Conservation (phyloP, 2,888 invertebrate species). For the Oeneis ivallda region DNA sequence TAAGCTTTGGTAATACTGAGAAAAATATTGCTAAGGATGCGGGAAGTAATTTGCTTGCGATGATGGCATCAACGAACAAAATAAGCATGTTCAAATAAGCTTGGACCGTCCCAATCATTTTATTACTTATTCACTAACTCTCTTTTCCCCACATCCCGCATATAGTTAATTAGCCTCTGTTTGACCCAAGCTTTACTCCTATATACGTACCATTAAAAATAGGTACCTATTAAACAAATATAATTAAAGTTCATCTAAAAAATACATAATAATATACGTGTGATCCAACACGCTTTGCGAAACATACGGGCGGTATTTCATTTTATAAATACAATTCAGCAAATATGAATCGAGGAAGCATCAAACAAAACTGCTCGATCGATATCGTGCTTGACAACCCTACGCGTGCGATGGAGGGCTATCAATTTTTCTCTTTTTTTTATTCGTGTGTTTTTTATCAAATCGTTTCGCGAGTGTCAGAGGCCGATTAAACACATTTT, state of each 20-base stretch:
- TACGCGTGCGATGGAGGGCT: slow-evolving; percentile 25
- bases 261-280: not conserved
- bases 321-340: slow-evolving; percentile 27
- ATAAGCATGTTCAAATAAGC: too few species aligned
- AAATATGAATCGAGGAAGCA: slow-evolving; percentile 28
- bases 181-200: not conserved
- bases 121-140: too few species aligned
- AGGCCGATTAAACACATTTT: slow-evolving; percentile 28
- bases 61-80: too few species aligned
- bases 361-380: slow-evolving; percentile 35
- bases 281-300: slow-evolving; percentile 16
- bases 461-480: slow-evolving; percentile 33
- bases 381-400: slow-evolving; percentile 34
- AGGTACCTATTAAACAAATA: too few species aligned
- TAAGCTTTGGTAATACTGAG: too few species aligned
- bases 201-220: not conserved
- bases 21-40: too few species aligned
- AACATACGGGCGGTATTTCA: slow-evolving; percentile 22
- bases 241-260: too few species aligned
- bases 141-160: too few species aligned
- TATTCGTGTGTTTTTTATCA: slow-evolving; percentile 33
- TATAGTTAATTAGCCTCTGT: too few species aligned
- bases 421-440: slow-evolving; percentile 20
- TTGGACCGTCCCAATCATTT: too few species aligned
- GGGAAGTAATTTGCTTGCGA: too few species aligned